Evolutionary conservation across 2,888 invertebrate genomes (phyloP).

Genomic region (Cistogaster globosa): DNA sequence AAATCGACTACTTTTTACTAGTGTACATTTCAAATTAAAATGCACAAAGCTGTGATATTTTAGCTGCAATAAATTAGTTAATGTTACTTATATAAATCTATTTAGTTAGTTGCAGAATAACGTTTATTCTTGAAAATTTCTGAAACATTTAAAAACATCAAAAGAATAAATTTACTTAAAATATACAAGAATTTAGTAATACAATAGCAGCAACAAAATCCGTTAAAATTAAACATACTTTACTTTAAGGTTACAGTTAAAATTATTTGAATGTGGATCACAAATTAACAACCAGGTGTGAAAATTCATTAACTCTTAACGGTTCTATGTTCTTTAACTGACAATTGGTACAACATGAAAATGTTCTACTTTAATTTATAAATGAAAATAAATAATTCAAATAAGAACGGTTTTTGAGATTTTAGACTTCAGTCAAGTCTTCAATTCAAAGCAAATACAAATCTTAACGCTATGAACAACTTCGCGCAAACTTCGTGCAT

Average conservation of each 20-base stretch:
- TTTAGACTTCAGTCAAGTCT: background rate
- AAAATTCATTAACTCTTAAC: constrained; percentile 15
- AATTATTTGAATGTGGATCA: background rate
- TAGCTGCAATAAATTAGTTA: no score
- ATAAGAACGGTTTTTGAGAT: background rate
- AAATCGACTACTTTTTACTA: no score
- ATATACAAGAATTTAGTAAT: background rate
- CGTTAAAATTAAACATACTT: constrained; percentile 16
- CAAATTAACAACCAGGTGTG: constrained; percentile 54
- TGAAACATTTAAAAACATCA: no score
- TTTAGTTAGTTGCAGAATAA: no score
- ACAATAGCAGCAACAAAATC: constrained; percentile 1
- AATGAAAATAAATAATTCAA: background rate
- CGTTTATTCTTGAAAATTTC: no score
- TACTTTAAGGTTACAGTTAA: background rate
- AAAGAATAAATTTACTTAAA: no score
- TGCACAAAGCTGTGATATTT: no score
- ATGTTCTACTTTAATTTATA: constrained; percentile 32
- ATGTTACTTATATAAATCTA: no score
- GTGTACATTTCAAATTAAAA: no score
- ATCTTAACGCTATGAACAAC: no score
- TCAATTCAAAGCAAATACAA: background rate
- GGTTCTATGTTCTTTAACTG: constrained; percentile 27
- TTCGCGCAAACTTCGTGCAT: no score
- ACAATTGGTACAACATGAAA: constrained; percentile 50